Evolutionary conservation across 1,140 invertebrate genomes (phyloP).

Genomic region (Drosophila hydei): DNA sequence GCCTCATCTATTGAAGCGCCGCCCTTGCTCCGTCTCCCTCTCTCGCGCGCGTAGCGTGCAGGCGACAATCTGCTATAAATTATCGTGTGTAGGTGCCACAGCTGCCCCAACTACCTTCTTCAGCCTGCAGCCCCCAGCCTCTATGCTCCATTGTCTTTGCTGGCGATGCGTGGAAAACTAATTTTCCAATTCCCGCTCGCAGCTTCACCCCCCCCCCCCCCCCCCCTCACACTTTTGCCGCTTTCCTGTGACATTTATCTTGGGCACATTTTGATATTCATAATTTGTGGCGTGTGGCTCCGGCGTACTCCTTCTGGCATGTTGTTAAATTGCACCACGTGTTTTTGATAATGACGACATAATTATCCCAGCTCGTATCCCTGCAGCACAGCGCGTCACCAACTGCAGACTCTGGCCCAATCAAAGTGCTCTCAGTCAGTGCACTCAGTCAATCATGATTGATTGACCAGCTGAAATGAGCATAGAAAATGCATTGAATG

Average conservation of each 20-base stretch:
- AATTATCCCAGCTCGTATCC: conserved; percentile 44
- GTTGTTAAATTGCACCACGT: conserved; percentile 80
- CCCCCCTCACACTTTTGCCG: neutral
- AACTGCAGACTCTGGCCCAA: neutral
- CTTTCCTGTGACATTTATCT: conserved; percentile 72
- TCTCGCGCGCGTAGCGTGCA: conserved; percentile 1
- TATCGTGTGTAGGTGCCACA: conserved; percentile 75
- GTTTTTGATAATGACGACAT: conserved; percentile 81
- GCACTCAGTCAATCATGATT: conserved; percentile 1
- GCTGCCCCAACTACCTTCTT: neutral
- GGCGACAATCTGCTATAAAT: conserved; percentile 82
- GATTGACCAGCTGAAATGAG: neutral
- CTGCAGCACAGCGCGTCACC: neutral
- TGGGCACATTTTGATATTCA: conserved; percentile 70
- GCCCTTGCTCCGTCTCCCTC: neutral
- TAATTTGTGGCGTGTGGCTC: conserved; percentile 77
- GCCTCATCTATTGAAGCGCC: conserved; percentile 49
- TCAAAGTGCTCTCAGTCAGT: neutral
- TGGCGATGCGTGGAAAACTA: conserved; percentile 80
- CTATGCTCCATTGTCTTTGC: conserved; percentile 74
- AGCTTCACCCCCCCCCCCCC: neutral
- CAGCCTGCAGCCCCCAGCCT: neutral
- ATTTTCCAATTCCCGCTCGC: conserved; percentile 53
- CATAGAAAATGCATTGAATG: too few relatives aligned
- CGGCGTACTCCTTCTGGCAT: conserved; percentile 50